These are phyloP conservation scores for Petroica traversi DNA, from an alignment of 2,113 vertebrate genomes.

Conservation along the genomic window DNA sequence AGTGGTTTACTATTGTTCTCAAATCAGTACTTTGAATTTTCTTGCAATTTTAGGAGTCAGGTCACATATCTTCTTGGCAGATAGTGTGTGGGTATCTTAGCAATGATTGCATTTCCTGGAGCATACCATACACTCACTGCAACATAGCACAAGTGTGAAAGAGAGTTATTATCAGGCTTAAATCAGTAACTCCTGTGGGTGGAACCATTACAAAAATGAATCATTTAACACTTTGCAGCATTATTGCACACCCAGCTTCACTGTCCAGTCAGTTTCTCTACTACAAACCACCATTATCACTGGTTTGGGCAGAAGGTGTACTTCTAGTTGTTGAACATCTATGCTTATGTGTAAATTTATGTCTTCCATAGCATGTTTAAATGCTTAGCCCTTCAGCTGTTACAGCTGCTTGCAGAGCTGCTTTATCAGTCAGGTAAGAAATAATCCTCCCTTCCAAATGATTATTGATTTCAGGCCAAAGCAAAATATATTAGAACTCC, in stretches of 20 bases:
- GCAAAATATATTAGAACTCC: not conserved
- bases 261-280: not conserved
- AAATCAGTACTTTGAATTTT: not conserved
- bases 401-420: not conserved
- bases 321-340: not conserved
- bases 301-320: not conserved
- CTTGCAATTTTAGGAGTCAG: not conserved
- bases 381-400: not conserved
- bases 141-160: not conserved
- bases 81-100: not conserved
- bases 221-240: not conserved
- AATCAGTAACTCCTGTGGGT: not conserved
- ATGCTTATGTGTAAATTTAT: not conserved
- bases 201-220: not conserved
- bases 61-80: not conserved
- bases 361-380: not conserved
- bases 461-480: not conserved
- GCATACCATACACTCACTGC: not conserved
- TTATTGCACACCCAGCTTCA: not conserved
- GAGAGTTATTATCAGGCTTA: not conserved
- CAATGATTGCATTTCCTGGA: not conserved
- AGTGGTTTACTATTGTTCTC: not conserved
- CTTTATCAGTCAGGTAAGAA: not conserved
- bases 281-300: fast-evolving
- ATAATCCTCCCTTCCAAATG: not conserved